These are phyloP conservation scores for Apogon talboti DNA, from an alignment of 2,797 vertebrate genomes.

Conservation along the genomic window DNA sequence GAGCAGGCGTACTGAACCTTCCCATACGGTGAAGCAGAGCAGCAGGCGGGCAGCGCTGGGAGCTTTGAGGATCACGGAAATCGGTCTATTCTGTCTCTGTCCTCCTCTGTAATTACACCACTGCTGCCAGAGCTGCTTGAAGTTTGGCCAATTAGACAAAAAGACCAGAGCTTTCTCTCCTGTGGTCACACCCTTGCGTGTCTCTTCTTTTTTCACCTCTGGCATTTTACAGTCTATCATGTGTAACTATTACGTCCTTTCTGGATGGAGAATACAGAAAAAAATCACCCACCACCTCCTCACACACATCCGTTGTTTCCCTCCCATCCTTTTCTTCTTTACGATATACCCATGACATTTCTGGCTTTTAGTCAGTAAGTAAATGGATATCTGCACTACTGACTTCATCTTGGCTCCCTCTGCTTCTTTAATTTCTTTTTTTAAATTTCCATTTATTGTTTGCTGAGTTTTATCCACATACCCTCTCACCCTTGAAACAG, in stretches of 20 bases:
- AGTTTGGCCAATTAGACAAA: slow-evolving; percentile 80
- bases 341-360: slow-evolving; percentile 20
- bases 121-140: slow-evolving; percentile 72
- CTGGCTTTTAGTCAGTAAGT: slow-evolving; percentile 24
- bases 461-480: slow-evolving; percentile 10
- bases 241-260: slow-evolving; percentile 20
- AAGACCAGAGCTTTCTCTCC: slow-evolving; percentile 70
- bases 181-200: slow-evolving; percentile 61
- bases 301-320: slow-evolving; percentile 46
- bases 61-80: slow-evolving; percentile 54
- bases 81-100: slow-evolving; percentile 43
- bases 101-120: slow-evolving; percentile 74
- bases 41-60: slow-evolving; percentile 22
- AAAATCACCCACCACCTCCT: slow-evolving; percentile 8
- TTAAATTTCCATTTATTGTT: slow-evolving; percentile 32
- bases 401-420: slow-evolving; percentile 48
- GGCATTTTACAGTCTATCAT: slow-evolving; percentile 26
- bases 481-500: slow-evolving; percentile 35
- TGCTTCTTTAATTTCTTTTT: slow-evolving; percentile 22
- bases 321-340: slow-evolving; percentile 14
- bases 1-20: slow-evolving; percentile 38
- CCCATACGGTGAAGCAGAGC: slow-evolving; percentile 30
- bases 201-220: slow-evolving; percentile 41
- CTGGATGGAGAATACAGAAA: slow-evolving; percentile 41
- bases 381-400: slow-evolving; percentile 39